Evolutionary conservation across 2,113 vertebrate genomes (phyloP).

Genomic region (Seriola rivoliana): DNA sequence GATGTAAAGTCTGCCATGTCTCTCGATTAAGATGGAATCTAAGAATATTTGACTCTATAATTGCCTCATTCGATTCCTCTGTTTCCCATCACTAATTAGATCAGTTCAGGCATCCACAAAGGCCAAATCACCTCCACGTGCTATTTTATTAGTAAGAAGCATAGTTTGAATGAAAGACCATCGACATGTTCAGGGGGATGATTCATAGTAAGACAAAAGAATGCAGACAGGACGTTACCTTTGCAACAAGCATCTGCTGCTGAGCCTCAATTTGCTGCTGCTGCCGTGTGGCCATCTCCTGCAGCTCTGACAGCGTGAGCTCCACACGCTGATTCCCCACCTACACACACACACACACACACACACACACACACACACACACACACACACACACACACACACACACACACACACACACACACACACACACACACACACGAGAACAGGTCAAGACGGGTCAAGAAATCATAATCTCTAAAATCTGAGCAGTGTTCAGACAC

Average conservation of each 20-base stretch:
- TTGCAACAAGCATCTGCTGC: constrained; percentile 84
- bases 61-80: not conserved
- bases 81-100: not conserved
- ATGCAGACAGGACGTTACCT: constrained; percentile 64
- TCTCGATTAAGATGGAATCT: not conserved
- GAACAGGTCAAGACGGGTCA: constrained; percentile 14
- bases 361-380: too few relatives aligned
- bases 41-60: not conserved
- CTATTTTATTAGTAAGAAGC: not conserved
- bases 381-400: constrained; percentile 24
- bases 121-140: not conserved
- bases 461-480: constrained; percentile 2
- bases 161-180: not conserved
- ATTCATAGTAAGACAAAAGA: not conserved
- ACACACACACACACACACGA: constrained; percentile 31
- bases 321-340: constrained; percentile 81
- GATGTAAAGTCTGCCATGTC: not conserved
- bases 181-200: not conserved
- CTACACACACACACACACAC: constrained; percentile 58
- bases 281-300: constrained; percentile 83
- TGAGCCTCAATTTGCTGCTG: constrained; percentile 84
- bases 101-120: not conserved
- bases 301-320: constrained; percentile 82
- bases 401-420: constrained; percentile 45
- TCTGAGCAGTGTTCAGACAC: not conserved